phyloP scores from a whole-genome alignment of 2,888 invertebrate species.

The Gisinianus flammeolus region DNA sequence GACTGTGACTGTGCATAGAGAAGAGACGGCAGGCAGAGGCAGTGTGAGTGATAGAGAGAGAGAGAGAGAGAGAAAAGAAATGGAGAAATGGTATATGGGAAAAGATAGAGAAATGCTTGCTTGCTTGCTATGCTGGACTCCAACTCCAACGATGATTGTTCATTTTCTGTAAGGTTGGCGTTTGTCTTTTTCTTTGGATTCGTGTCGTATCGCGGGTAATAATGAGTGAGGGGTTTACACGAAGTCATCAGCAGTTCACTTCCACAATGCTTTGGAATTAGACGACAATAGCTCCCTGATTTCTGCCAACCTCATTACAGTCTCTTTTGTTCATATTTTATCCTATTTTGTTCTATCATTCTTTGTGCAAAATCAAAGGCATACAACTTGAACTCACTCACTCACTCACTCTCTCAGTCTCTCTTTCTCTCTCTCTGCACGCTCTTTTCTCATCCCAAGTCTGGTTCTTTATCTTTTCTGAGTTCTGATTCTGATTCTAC shows the following conservation, averaged over 20 bases:
- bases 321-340: constrained; percentile 56
- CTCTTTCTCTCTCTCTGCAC: constrained; percentile 23
- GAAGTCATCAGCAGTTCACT: constrained; percentile 30
- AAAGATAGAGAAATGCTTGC: constrained; percentile 6
- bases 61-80: not conserved
- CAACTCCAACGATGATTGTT: constrained; percentile 19
- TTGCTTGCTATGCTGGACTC: not conserved
- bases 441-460: not conserved
- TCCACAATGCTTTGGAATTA: constrained; percentile 58
- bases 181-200: constrained; percentile 30
- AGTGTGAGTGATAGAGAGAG: not conserved
- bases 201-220: constrained; percentile 33
- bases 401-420: constrained; percentile 23
- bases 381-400: constrained; percentile 35
- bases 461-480: not conserved
- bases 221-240: constrained; percentile 37
- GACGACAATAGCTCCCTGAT: constrained; percentile 58
- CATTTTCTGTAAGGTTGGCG: constrained; percentile 24
- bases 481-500: constrained; percentile 72
- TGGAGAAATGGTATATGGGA: not conserved
- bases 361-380: constrained; percentile 50
- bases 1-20: not conserved
- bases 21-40: not conserved
- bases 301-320: constrained; percentile 59
- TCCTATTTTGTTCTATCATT: constrained; percentile 47